Conservation (phyloP, 2,797 vertebrate genomes). For the Pogoniulus pusillus region DNA sequence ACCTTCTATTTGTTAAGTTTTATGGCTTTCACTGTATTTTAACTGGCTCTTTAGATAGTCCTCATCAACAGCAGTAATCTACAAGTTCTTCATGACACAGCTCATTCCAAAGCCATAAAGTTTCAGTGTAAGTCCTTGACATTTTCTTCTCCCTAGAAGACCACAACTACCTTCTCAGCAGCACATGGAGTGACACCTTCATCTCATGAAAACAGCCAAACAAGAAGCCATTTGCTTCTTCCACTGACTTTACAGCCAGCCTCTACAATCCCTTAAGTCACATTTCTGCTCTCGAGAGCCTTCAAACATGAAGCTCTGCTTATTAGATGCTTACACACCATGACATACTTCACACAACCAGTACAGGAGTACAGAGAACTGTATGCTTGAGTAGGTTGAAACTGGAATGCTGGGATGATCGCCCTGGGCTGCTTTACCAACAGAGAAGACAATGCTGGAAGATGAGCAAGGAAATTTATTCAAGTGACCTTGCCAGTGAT, state of each 20-base stretch:
- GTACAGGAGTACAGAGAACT: background rate
- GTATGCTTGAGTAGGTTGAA: background rate
- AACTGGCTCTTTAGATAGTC: background rate
- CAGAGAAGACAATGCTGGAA: background rate
- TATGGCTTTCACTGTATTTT: background rate
- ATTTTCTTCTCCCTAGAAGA: background rate
- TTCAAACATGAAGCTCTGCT: background rate
- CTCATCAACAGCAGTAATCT: background rate
- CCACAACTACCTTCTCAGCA: background rate
- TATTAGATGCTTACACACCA: background rate
- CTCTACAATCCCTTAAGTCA: background rate
- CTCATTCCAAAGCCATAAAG: background rate
- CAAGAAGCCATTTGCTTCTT: background rate
- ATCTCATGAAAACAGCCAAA: background rate
- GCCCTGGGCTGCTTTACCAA: background rate
- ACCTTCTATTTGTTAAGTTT: background rate
- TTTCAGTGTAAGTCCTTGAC: background rate
- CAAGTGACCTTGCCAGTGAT: background rate
- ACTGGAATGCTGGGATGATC: background rate
- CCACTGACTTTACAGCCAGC: background rate
- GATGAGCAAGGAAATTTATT: background rate
- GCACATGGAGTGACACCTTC: background rate
- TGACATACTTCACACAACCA: background rate
- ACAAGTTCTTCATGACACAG: background rate
- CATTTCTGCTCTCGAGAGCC: background rate